Base-by-base conservation (phyloP, 2,888 invertebrate genomes). In the Leptura quadrifasciata region DNA sequence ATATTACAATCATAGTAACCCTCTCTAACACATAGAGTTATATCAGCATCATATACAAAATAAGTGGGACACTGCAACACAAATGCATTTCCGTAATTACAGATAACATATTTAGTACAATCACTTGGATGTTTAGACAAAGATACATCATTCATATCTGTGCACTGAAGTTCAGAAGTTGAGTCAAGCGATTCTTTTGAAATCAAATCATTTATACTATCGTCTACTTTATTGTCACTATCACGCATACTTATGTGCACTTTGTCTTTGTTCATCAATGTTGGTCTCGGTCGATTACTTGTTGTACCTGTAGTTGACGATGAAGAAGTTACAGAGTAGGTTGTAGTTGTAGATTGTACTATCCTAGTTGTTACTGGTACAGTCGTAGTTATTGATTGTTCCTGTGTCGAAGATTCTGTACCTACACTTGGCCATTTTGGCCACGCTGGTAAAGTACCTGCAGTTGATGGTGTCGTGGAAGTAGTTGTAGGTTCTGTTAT, bases 31-130 rank as follows among this genome's bases (percentile, higher is more conserved):
- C 69, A 69, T 15, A 69, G 27, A 17, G 2, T 9, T n/a, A 24
- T 58, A 1, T 69, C 57, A 24, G 17, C 20, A 20, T 58, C 58
- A 15, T 58, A 69, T 8, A 58, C 69, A 39, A 69, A 69, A 18
- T 24, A 15, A 18, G 27, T 27, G 39, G 69, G 69, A 39, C 69
- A 69, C 20, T 57, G 35, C 17, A 39, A 6, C 4, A 39, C 58
- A 31, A 27, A 15, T n/a, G 58, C 35, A 6, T 69, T n/a, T 35
- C 69, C 69, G 20, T 35, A 27, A 24, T 39, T n/a, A 18, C 69
- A 69, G 1, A 35, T 21, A 12, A 69, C 57, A n/a, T 58, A 69
- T 47, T 35, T 58, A 0, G 39, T 31, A 69, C 69, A 69, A 9
- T 57, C 58, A 9, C 17, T 20, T 18, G 69, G 69, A 47, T 69